phyloP scores from a whole-genome alignment of 2,113 vertebrate species.

The Oreotragus oreotragus region DNA sequence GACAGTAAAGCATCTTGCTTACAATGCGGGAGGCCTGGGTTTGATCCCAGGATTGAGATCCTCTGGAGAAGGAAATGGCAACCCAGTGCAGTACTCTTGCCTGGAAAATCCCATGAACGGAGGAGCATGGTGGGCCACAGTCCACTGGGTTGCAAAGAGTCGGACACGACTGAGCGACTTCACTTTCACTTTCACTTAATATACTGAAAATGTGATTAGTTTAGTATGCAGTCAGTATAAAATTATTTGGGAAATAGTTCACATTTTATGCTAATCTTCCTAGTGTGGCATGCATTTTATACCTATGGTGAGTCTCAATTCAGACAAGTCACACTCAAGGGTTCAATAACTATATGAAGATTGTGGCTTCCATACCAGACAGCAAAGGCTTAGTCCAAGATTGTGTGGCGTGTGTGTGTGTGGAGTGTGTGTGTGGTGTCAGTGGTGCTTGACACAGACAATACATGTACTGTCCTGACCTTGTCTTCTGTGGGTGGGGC shows the following conservation, averaged over 20 bases:
- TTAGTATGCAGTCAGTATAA: not conserved
- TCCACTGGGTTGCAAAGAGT: too few relatives aligned
- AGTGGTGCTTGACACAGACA: not conserved
- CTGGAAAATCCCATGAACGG: too few relatives aligned
- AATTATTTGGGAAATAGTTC: not conserved
- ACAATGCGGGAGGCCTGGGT: too few relatives aligned
- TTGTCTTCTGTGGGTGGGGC: not conserved
- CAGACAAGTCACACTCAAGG: not conserved
- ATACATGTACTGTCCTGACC: not conserved
- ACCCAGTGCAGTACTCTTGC: too few relatives aligned
- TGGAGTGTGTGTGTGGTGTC: not conserved
- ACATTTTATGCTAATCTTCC: not conserved
- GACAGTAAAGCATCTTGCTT: too few relatives aligned
- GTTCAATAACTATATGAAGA: not conserved
- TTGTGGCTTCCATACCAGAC: not conserved
- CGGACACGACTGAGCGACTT: too few relatives aligned
- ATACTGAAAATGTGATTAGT: not conserved
- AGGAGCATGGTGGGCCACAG: too few relatives aligned
- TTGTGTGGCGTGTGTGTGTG: not conserved
- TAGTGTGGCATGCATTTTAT: not conserved
- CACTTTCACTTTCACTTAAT: not conserved
- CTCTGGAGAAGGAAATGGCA: too few relatives aligned
- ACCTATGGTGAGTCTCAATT: not conserved
- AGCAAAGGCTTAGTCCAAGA: not conserved
- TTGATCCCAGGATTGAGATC: too few relatives aligned